Percentiles rank a stretch among this genome's conserved stretches.
phyloP scores from a whole-genome alignment of 37 sponge, comb jelly and placozoan genomes.

The Crambe crambe region DNA sequence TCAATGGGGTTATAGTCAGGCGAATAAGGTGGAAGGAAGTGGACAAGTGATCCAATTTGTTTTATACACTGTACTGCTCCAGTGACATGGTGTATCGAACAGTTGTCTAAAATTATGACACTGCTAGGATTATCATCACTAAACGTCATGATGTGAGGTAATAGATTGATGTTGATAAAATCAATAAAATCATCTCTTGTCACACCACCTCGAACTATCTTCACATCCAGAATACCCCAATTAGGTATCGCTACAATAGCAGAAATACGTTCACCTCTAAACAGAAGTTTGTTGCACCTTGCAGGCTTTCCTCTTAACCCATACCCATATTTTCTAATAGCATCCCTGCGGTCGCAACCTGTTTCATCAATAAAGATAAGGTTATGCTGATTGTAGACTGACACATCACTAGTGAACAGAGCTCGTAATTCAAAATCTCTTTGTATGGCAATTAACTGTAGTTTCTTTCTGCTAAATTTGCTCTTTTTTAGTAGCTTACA shows the following conservation, averaged over 20 bases:
- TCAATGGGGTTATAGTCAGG: too few species aligned
- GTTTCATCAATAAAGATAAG: too few species aligned
- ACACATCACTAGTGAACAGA: too few species aligned
- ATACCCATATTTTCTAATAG: too few species aligned
- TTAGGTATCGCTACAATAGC: constrained; percentile 33
- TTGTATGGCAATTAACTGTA: too few species aligned
- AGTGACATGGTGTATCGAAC: constrained; percentile 33
- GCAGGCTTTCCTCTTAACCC: too few species aligned
- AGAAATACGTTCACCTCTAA: constrained; percentile 28
- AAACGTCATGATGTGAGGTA: constrained; percentile 34
- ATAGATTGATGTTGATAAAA: constrained; percentile 7
- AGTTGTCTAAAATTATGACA: neutral
- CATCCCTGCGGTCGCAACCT: too few species aligned
- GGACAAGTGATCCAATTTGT: constrained; percentile 13
- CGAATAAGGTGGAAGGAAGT: constrained; percentile 33
- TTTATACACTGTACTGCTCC: neutral
- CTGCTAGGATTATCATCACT: neutral
- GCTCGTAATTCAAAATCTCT: too few species aligned
- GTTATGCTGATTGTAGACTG: too few species aligned
- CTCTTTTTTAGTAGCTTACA: too few species aligned
- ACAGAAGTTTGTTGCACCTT: too few species aligned
- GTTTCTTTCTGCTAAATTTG: too few species aligned
- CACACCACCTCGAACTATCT: neutral
- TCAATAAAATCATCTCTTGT: constrained; percentile 21
- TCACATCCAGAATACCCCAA: constrained; percentile 21